Conservation (phyloP, 2,888 invertebrate genomes). For the Conistra vaccinii region DNA sequence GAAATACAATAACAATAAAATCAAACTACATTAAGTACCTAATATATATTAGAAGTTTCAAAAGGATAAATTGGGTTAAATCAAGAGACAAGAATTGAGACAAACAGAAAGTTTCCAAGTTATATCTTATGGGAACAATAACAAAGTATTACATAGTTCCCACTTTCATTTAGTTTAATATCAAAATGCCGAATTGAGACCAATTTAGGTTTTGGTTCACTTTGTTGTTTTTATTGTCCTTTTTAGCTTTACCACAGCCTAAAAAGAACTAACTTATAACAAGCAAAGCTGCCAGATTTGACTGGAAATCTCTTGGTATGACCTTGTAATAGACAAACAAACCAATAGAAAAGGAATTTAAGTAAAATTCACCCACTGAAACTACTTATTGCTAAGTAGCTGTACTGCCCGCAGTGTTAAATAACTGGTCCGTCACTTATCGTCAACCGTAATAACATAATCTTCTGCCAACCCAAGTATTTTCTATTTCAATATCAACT, state of each 20-base stretch:
- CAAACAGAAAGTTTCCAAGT: conserved; percentile 50
- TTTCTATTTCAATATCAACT: background rate
- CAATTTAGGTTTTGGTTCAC: conserved; percentile 21
- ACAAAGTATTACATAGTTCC: conserved; percentile 44
- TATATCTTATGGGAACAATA: conserved; percentile 55
- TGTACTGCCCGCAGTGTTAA: background rate
- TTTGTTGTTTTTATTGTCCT: conserved; percentile 24
- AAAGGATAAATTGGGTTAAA: conserved; percentile 42
- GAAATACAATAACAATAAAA: conserved; percentile 19
- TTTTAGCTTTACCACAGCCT: background rate
- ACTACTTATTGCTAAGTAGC: too few species aligned
- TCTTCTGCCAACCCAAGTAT: background rate
- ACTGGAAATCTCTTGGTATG: background rate
- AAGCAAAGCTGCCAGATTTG: background rate
- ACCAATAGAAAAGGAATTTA: too few species aligned
- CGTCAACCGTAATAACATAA: background rate
- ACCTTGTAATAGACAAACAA: background rate
- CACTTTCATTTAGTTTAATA: conserved; percentile 46
- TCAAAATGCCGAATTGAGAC: conserved; percentile 40
- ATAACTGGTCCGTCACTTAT: background rate
- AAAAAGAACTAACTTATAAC: too few species aligned
- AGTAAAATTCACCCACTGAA: too few species aligned
- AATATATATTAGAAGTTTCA: conserved; percentile 43
- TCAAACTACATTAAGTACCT: conserved; percentile 1
- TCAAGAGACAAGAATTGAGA: conserved; percentile 43